Conservation (phyloP, 2,888 invertebrate species). For the Drosophila vallismaia region DNA sequence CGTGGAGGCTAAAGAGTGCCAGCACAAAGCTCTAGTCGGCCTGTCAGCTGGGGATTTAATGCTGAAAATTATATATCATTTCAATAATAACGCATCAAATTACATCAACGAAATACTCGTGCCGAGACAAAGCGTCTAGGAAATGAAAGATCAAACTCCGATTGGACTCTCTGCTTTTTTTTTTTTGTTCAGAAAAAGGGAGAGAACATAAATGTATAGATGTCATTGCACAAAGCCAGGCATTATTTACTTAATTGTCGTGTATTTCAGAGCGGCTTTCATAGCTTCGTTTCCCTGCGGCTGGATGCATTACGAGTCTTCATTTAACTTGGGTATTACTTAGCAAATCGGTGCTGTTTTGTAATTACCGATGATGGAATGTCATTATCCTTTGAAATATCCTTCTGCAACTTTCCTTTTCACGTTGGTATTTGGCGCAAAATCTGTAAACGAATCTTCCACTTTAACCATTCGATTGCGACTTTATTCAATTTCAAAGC, state of each 20-base stretch:
- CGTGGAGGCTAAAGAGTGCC: slow-evolving; percentile 12
- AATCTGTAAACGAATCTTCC: not conserved
- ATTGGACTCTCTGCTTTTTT: not conserved
- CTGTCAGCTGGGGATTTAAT: slow-evolving; percentile 47
- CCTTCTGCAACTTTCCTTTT: not conserved
- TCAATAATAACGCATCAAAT: slow-evolving; percentile 72
- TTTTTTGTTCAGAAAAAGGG: slow-evolving; percentile 17
- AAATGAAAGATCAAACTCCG: slow-evolving; percentile 53
- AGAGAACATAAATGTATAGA: slow-evolving; percentile 10
- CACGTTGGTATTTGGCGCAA: no score
- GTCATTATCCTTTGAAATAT: not conserved
- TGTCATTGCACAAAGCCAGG: slow-evolving; percentile 36
- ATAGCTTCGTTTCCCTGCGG: not conserved
- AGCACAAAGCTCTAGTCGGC: slow-evolving; percentile 27
- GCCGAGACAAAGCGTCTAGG: slow-evolving; percentile 48
- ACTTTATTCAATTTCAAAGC: slow-evolving; percentile 41
- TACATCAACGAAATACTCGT: slow-evolving; percentile 40
- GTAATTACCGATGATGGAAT: not conserved
- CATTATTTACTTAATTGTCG: slow-evolving; percentile 17
- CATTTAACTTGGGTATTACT: not conserved
- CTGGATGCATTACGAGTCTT: not conserved
- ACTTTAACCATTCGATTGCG: slow-evolving; percentile 1
- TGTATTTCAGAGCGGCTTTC: not conserved
- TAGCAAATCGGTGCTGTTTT: not conserved
- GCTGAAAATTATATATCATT: slow-evolving; percentile 70